These are phyloP conservation scores for Belonocnema kinseyi DNA, from an alignment of 1,140 invertebrate species.

Conservation along the genomic window DNA sequence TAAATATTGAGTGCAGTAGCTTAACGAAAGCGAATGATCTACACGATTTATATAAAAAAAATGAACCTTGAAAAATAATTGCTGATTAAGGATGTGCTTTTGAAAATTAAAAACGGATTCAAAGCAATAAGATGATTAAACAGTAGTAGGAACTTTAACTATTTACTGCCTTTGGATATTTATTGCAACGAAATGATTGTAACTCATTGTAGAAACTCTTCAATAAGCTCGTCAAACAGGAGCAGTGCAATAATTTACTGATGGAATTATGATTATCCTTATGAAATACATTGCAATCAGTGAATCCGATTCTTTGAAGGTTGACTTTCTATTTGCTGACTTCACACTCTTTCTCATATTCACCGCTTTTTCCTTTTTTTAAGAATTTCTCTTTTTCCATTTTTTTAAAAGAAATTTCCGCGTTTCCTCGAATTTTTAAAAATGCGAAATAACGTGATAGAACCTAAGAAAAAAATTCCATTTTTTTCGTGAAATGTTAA, in stretches of 20 bases:
- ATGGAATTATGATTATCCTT: background rate
- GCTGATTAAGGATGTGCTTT: background rate
- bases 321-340: too few species aligned
- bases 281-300: too few species aligned
- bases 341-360: too few species aligned
- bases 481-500: too few species aligned
- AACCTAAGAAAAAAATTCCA: too few species aligned
- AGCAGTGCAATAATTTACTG: background rate
- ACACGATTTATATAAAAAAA: background rate
- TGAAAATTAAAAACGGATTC: background rate
- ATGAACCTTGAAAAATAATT: background rate
- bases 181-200: background rate
- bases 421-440: too few species aligned
- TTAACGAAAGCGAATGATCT: background rate
- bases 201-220: background rate
- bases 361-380: too few species aligned
- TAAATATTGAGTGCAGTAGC: too few species aligned
- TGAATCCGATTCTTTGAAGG: too few species aligned
- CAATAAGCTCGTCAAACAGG: background rate
- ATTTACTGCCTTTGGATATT: slow-evolving; percentile 1
- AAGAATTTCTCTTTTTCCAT: too few species aligned
- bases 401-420: too few species aligned
- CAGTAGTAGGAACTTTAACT: background rate
- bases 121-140: background rate
- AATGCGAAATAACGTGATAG: too few species aligned